Evolutionary conservation across 2,797 vertebrate genomes (phyloP).

Genomic region (Poecilia picta): DNA sequence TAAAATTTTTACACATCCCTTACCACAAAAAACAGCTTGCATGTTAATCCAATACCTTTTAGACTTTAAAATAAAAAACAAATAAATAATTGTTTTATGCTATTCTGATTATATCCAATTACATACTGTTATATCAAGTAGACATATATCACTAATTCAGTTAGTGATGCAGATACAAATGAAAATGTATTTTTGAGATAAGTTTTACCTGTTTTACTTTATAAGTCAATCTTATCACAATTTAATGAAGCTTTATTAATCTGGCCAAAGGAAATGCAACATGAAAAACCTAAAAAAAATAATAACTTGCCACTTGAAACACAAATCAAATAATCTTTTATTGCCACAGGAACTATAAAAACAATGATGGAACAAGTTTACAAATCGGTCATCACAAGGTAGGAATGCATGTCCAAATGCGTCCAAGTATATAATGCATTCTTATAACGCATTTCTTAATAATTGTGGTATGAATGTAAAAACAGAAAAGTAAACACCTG

Average conservation of each 20-base stretch:
- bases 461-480: slow-evolving; percentile 48
- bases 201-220: background rate
- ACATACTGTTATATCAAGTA: background rate
- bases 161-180: background rate
- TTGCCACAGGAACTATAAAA: slow-evolving; percentile 46
- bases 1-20: background rate
- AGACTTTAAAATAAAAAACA: background rate
- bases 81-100: background rate
- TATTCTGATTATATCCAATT: background rate
- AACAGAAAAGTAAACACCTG: slow-evolving; percentile 55
- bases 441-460: slow-evolving; percentile 18
- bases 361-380: slow-evolving; percentile 44
- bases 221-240: background rate
- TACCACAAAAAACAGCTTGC: background rate
- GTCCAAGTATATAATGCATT: slow-evolving; percentile 49
- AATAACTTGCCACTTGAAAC: slow-evolving; percentile 6
- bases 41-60: background rate
- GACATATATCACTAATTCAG: background rate
- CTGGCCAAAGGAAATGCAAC: background rate
- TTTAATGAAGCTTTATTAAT: background rate
- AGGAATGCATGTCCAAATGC: slow-evolving; percentile 67
- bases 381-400: slow-evolving; percentile 61
- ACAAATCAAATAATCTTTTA: slow-evolving; percentile 27
- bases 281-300: background rate
- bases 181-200: background rate